Evolutionary conservation across 2,888 invertebrate genomes (phyloP), one percentile per base, ranked within the genome.

Genomic region (Melanchra persicariae): DNA sequence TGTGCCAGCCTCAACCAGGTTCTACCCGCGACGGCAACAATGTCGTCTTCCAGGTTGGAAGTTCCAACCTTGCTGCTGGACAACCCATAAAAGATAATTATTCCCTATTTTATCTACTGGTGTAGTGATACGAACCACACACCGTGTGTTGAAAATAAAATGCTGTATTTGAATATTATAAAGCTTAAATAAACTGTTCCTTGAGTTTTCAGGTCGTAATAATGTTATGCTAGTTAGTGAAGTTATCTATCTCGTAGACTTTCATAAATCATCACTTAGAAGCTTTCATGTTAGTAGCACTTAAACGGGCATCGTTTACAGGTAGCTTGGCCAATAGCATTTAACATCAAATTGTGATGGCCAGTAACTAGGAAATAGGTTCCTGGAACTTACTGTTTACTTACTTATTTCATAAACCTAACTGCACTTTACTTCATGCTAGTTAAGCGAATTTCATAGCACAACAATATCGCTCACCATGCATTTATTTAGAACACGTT

Each of bases 271-370:
- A 49, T 55, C 12, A 30, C 15, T 5, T 55, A 19, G 6, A 43
- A n/a, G 19, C 5, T 43, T 45, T 22, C 10, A 54, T 9, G 22
- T 37, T 45, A 15, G 19, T 10, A 4, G 17, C 17, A 65, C n/a
- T 34, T n/a, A 52, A 74, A 65, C 43, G 3, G 47, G 24, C 57
- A 26, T 37, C 22, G 9, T 74, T 63, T 71, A 54, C 47, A 30
- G 47, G 12, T 19, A 24, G 47, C 10, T n/a, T n/a, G n/a, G 37
- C 17, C 54, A 74, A 37, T 55, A 34, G n/a, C 8, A 47, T 66
- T 55, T 8, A 55, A 49, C 55, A 57, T 72, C 34, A 66, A 72
- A 57, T 22, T 22, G 17, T 67, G 49, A 72, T 72, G 22, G 43
- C 67, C 34, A 49, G 19, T 66, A 45, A 67, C 47, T 22, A 19